Base-by-base conservation (phyloP, 2,797 vertebrate genomes). In the Anniella stebbinsi region DNA sequence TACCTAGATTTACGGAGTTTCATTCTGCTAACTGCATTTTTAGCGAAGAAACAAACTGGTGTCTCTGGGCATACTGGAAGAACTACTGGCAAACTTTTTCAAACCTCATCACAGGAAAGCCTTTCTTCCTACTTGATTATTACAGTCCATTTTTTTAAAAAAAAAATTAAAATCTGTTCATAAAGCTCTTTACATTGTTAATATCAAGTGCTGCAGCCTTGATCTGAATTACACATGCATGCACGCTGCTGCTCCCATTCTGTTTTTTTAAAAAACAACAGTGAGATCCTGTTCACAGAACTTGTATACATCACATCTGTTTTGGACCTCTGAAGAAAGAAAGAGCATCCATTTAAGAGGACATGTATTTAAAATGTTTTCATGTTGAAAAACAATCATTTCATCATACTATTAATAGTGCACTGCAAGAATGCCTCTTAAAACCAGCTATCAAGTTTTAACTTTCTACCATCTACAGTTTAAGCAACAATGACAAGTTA, bases 1-100 rank as follows among this genome's bases (percentile, higher is more conserved):
- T 91, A 48, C 33, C 72, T 45, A 63, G 86, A 86, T 36, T 87
- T 51, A 82, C n/a, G 75, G 51, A 80, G 45, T 41, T 41, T 92
- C 77, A 54, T 89, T 92, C 80, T 48, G 25, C 77, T 92, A 76
- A 88, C 60, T 4, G 5, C 1, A 12, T 90, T 88, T 87, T 87
- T 88, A 73, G 83, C 33, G 9, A 11, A 23, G 30, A 67, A 80
- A 75, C 67, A 36, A 36, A 28, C 69, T 57, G 54, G 23, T 89
- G 88, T 91, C 54, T 92, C n/a, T 13, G 57, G 80, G 87, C 84
- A 33, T 2, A 48, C 13, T 63, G 69, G 57, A 54, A 78, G 48
- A 18, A 67, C 18, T 48, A 13, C 51, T 81, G 38, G 4, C 84
- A 83, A 25, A 4, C 85, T 38, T 84, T 69, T 38, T 12, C 86